A percentile compares a stretch with the other conserved stretches of the same genome.
Evolutionary conservation across 1,140 invertebrate genomes (phyloP).

Genomic region (Trinorchestia longiramus): DNA sequence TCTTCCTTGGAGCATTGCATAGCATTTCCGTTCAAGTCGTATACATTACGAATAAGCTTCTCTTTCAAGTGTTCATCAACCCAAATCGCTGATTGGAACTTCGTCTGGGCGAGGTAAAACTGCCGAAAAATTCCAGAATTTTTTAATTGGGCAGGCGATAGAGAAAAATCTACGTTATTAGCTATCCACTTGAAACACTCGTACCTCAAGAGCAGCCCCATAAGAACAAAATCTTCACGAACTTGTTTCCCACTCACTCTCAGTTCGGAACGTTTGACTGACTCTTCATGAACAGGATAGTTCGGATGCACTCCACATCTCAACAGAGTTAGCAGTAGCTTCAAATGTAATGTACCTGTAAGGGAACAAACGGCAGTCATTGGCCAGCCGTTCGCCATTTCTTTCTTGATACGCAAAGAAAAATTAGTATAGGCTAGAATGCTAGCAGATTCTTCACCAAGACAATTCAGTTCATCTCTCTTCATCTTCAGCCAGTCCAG

Average conservation of each 20-base stretch:
- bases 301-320: conserved; percentile 15
- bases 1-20: neutral
- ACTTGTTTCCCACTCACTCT: neutral
- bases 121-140: neutral
- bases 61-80: conserved; percentile 13
- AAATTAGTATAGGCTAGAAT: neutral
- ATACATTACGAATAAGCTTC: neutral
- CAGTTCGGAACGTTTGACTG: neutral
- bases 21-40: neutral
- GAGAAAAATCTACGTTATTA: neutral
- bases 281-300: neutral
- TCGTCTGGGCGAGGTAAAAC: neutral
- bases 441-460: neutral
- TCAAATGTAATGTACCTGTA: neutral
- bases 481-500: neutral
- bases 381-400: neutral
- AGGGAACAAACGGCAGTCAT: neutral
- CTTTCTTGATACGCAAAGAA: neutral
- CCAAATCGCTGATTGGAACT: neutral
- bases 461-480: neutral
- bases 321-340: neutral
- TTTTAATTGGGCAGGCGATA: neutral
- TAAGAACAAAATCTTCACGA: neutral
- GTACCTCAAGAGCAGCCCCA: neutral
- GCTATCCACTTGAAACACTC: conserved; percentile 9